Percentiles rank a stretch among this genome's conserved stretches.
phyloP scores from a whole-genome alignment of 2,888 invertebrate species.

The Ramazzottius varieornatus region DNA sequence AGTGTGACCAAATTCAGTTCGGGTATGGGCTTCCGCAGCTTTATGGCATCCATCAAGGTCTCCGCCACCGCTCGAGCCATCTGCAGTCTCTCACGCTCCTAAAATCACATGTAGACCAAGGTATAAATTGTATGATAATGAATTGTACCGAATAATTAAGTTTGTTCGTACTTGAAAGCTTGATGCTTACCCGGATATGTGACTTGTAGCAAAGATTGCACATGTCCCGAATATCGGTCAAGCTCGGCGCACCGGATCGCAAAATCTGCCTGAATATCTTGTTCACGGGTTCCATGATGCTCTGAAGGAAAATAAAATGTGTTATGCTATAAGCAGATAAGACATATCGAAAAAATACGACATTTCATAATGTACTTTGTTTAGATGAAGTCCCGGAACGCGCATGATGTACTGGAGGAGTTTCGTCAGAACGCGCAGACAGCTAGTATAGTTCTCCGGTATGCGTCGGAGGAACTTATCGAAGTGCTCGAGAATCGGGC shows the following conservation, averaged over 20 bases:
- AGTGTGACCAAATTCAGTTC: slow-evolving; percentile 76
- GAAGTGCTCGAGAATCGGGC: slow-evolving; percentile 50
- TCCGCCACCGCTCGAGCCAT: slow-evolving; percentile 69
- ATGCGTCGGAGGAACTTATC: slow-evolving; percentile 51
- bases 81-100: slow-evolving; percentile 76
- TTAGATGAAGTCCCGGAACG: slow-evolving; percentile 51
- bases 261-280: not conserved
- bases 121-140: too few species aligned
- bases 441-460: not conserved
- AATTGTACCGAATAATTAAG: too few species aligned
- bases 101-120: too few species aligned
- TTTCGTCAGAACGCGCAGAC: slow-evolving; percentile 14
- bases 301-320: not conserved
- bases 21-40: slow-evolving; percentile 76
- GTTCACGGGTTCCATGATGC: not conserved
- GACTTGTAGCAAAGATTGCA: not conserved
- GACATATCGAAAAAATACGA: too few species aligned
- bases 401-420: slow-evolving; percentile 31
- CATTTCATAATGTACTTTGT: slow-evolving; percentile 38
- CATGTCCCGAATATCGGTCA: not conserved
- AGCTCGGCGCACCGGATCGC: not conserved
- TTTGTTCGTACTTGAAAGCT: not conserved
- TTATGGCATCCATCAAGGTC: slow-evolving; percentile 76
- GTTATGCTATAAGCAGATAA: too few species aligned
- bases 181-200: not conserved